Percentiles rank a stretch among this genome's conserved stretches.
phyloP scores from a whole-genome alignment of 2,888 invertebrate species.

The Nymphalis polychloros region DNA sequence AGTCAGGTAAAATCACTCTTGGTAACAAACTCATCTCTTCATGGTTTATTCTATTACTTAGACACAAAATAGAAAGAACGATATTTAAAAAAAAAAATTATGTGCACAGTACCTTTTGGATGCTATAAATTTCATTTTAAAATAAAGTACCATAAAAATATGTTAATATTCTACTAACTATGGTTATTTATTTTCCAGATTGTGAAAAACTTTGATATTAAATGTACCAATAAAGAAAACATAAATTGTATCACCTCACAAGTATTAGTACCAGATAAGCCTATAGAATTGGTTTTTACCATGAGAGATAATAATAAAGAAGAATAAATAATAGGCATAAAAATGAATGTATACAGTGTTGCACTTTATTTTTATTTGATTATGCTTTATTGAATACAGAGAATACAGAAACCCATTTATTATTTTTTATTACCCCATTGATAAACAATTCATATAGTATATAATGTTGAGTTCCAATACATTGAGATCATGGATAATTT shows the following conservation, averaged over 20 bases:
- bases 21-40: background rate
- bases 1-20: conserved; percentile 79
- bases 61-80: too few species aligned
- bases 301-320: conserved; percentile 38
- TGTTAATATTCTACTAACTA: background rate
- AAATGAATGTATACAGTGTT: conserved; percentile 22
- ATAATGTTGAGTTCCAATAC: conserved; percentile 4
- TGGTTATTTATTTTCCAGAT: conserved; percentile 69
- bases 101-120: background rate
- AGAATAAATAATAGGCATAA: conserved; percentile 17
- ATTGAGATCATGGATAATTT: conserved; percentile 18
- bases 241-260: conserved; percentile 79
- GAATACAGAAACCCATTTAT: conserved; percentile 18
- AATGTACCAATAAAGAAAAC: conserved; percentile 68
- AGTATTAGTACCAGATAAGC: conserved; percentile 80
- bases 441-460: conserved; percentile 11
- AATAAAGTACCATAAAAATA: too few species aligned
- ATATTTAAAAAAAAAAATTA: background rate
- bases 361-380: conserved; percentile 24
- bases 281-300: conserved; percentile 64
- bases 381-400: conserved; percentile 27
- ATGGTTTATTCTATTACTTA: too few species aligned
- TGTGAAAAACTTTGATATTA: conserved; percentile 76
- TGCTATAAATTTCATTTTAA: too few species aligned
- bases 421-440: conserved; percentile 19